phyloP scores from a whole-genome alignment of 2,113 vertebrate genomes.

The Raja brachyura region DNA sequence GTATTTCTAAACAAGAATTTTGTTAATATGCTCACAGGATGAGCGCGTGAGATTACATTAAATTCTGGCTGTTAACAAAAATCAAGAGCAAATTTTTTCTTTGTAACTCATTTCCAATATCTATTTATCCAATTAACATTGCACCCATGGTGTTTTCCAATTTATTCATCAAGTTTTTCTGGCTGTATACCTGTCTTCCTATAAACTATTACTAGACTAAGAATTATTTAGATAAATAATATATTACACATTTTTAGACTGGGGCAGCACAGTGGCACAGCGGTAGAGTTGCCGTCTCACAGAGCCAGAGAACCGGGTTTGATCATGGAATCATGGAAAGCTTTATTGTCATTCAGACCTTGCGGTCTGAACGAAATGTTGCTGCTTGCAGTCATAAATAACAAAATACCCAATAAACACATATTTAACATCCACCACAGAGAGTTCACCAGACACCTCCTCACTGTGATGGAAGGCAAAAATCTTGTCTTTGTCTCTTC shows the following conservation, averaged over 20 bases:
- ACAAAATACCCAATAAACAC: too few relatives aligned
- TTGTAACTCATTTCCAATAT: neutral
- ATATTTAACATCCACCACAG: too few relatives aligned
- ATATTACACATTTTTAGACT: neutral
- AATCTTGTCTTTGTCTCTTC: too few relatives aligned
- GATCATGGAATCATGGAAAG: too few relatives aligned
- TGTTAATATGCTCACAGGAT: neutral
- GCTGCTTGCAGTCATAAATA: too few relatives aligned
- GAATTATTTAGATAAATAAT: neutral
- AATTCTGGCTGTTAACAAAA: neutral
- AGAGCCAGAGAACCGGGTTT: too few relatives aligned
- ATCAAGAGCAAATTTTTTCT: neutral
- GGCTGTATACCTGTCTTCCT: neutral
- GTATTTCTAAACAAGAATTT: neutral
- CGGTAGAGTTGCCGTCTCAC: too few relatives aligned
- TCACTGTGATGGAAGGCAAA: too few relatives aligned
- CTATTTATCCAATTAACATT: constrained; percentile 10
- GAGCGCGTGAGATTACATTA: neutral
- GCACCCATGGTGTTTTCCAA: neutral
- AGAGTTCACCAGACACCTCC: too few relatives aligned
- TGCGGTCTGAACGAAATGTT: too few relatives aligned
- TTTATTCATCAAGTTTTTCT: neutral
- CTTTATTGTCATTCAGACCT: too few relatives aligned
- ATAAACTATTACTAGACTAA: neutral
- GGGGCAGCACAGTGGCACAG: too few relatives aligned